These are phyloP conservation scores for Lateolabrax maculatus DNA, from an alignment of 2,797 vertebrate genomes.

Conservation along the genomic window DNA sequence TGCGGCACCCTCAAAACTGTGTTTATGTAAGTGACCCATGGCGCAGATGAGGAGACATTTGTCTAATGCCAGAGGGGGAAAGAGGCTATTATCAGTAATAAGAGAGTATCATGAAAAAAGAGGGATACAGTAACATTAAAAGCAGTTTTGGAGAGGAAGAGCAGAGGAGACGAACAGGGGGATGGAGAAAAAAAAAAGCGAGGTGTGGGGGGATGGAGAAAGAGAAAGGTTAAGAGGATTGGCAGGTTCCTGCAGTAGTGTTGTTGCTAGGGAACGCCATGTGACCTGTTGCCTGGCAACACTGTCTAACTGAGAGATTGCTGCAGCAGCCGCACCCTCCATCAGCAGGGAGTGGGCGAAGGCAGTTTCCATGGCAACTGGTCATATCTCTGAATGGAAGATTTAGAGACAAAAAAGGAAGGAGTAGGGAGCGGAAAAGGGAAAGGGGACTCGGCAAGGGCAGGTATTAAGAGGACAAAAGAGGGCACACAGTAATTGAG, in stretches of 20 bases:
- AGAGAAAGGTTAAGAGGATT: conserved; percentile 86
- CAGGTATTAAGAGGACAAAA: conserved; percentile 55
- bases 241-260: conserved; percentile 87
- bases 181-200: conserved; percentile 44
- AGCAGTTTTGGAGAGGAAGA: conserved; percentile 65
- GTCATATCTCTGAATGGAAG: conserved; percentile 81
- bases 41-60: conserved; percentile 69
- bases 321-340: conserved; percentile 86
- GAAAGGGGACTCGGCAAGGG: conserved; percentile 49
- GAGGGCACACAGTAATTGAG: conserved; percentile 3
- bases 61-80: conserved; percentile 67
- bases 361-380: conserved; percentile 86
- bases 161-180: conserved; percentile 54
- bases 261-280: conserved; percentile 89
- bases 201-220: conserved; percentile 79
- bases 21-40: conserved; percentile 72
- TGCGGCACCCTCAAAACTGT: conserved; percentile 50
- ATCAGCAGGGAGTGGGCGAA: conserved; percentile 85
- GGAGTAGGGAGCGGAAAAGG: conserved; percentile 28
- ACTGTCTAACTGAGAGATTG: conserved; percentile 84
- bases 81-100: conserved; percentile 60
- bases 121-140: conserved; percentile 59
- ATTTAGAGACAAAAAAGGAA: conserved; percentile 61
- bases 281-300: conserved; percentile 88
- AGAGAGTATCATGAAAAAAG: conserved; percentile 48